Evolutionary conservation across 2,888 invertebrate genomes (phyloP).

Genomic region (Rotaria magnacalcarata): DNA sequence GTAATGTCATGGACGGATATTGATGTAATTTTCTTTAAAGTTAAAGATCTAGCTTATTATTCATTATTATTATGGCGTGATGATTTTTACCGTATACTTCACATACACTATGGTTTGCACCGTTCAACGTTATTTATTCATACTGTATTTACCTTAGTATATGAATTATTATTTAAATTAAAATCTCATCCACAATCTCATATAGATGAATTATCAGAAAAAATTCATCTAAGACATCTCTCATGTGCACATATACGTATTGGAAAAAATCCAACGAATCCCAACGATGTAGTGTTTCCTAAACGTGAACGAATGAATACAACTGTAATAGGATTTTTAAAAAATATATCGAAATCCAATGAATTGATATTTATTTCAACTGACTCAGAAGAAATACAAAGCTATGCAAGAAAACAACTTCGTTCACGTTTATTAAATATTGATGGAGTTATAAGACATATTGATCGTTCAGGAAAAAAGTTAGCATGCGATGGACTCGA

Average conservation of each 20-base stretch:
- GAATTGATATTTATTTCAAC: slow-evolving; percentile 10
- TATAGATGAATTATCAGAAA: background rate
- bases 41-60: slow-evolving; percentile 30
- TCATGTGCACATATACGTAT: slow-evolving; percentile 30
- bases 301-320: slow-evolving; percentile 34
- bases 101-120: slow-evolving; percentile 23
- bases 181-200: slow-evolving; percentile 4
- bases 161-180: slow-evolving; percentile 36
- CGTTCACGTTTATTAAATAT: background rate
- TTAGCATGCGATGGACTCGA: slow-evolving; percentile 1
- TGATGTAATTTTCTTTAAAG: slow-evolving; percentile 11
- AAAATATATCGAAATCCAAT: background rate
- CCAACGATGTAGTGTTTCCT: slow-evolving; percentile 22
- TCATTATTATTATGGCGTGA: slow-evolving; percentile 22
- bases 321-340: background rate
- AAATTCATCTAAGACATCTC: background rate
- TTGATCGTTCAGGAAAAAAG: slow-evolving; percentile 5
- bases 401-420: background rate
- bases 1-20: background rate
- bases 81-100: slow-evolving; percentile 2
- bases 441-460: slow-evolving; percentile 14
- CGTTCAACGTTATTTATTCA: slow-evolving; percentile 33
- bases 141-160: slow-evolving; percentile 27
- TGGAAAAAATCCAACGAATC: slow-evolving; percentile 28
- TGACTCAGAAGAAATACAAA: background rate